Percentiles rank a stretch among this genome's conserved stretches.
Conservation (phyloP, 2,888 invertebrate genomes). For the Megamerina dolium region DNA sequence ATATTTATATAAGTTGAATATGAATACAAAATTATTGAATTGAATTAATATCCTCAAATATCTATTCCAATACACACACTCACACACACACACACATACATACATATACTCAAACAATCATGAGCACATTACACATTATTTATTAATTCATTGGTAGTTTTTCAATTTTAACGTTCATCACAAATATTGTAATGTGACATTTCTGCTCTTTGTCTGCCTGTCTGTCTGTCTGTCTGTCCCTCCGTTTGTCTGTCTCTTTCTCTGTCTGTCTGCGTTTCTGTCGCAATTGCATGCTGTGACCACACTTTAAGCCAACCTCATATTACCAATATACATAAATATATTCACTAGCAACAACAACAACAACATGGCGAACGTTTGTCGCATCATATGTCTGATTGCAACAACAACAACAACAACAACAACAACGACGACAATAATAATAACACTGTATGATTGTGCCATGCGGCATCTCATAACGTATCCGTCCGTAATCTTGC, state of each 20-base stretch:
- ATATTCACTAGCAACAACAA: not conserved
- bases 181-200: conserved; percentile 9
- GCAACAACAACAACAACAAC: not conserved
- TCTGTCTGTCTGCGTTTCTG: not conserved
- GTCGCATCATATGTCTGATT: no score
- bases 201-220: conserved; percentile 3
- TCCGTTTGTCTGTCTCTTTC: not conserved
- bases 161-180: no score
- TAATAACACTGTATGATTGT: not conserved
- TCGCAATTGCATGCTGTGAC: conserved; percentile 2
- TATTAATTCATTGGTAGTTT: no score
- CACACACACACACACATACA: no score
- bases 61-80: no score
- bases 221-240: conserved; percentile 10
- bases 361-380: no score
- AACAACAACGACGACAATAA: not conserved
- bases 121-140: no score
- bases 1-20: no score
- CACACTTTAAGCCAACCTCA: not conserved
- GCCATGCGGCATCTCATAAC: not conserved
- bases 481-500: conserved; percentile 2
- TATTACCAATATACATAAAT: not conserved
- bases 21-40: no score
- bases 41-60: no score
- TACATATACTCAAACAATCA: no score